Evolutionary conservation across 1,140 invertebrate genomes (phyloP).

Genomic region (Megalonaias nervosa): DNA sequence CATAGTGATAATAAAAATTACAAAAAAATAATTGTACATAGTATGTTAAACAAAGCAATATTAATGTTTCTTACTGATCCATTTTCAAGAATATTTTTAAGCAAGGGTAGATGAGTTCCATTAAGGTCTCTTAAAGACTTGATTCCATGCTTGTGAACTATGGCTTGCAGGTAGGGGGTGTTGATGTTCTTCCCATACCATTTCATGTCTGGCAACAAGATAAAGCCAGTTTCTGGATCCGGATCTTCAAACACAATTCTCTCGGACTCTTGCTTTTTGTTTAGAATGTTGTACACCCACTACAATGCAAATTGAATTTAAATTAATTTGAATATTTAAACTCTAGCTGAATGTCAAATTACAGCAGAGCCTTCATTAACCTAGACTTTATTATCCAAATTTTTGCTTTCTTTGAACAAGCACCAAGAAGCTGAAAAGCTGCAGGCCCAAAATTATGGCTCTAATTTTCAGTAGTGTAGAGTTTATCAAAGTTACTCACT

Average conservation of each 20-base stretch:
- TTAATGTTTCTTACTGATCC: conserved; percentile 72
- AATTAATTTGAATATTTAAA: too few relatives aligned
- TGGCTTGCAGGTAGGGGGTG: conserved; percentile 87
- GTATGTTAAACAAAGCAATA: background rate
- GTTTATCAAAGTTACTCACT: too few relatives aligned
- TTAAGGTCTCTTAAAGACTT: conserved; percentile 89
- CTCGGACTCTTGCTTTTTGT: conserved; percentile 90
- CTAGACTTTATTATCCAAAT: too few relatives aligned
- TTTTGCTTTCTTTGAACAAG: too few relatives aligned
- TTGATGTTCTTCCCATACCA: conserved; percentile 88
- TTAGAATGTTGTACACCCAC: conserved; percentile 98
- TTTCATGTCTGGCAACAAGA: conserved; percentile 93
- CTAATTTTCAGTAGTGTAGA: too few relatives aligned
- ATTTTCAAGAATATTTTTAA: conserved; percentile 85
- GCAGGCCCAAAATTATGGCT: too few relatives aligned
- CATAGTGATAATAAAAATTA: too few relatives aligned
- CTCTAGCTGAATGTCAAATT: too few relatives aligned
- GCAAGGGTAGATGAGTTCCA: conserved; percentile 82
- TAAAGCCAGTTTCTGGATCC: conserved; percentile 85
- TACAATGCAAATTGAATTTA: conserved; percentile 66
- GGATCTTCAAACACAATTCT: conserved; percentile 84
- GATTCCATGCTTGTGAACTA: conserved; percentile 82
- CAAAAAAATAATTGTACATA: too few relatives aligned
- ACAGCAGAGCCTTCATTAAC: too few relatives aligned
- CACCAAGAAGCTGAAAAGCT: too few relatives aligned